phyloP scores from a whole-genome alignment of 2,797 vertebrate genomes.

The Megalops cyprinoides region DNA sequence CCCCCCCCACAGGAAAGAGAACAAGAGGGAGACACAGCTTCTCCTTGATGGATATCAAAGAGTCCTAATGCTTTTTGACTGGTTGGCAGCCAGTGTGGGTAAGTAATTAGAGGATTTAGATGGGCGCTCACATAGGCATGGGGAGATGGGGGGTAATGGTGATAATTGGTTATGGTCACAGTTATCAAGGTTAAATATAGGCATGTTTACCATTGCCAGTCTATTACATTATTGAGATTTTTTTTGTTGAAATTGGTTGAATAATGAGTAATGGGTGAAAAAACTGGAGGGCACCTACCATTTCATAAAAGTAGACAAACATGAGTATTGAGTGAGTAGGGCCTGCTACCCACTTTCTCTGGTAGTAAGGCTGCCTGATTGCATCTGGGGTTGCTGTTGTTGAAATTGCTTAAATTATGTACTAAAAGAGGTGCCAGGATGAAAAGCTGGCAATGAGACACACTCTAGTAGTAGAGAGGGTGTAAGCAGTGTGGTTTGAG shows the following conservation, averaged over 20 bases:
- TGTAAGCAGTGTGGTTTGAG: slow-evolving; percentile 18
- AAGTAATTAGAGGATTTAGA: slow-evolving; percentile 45
- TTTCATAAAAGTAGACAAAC: not conserved
- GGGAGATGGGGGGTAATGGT: not conserved
- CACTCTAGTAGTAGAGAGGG: slow-evolving; percentile 34
- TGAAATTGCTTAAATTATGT: too few relatives aligned
- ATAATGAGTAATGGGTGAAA: not conserved
- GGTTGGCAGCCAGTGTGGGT: slow-evolving; percentile 36
- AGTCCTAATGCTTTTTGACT: slow-evolving; percentile 25
- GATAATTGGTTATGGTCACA: not conserved
- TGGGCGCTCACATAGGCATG: slow-evolving; percentile 17
- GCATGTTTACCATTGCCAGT: slow-evolving; percentile 25
- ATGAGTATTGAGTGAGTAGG: not conserved
- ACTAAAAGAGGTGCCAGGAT: too few relatives aligned
- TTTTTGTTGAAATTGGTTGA: not conserved
- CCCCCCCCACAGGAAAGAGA: slow-evolving; percentile 22
- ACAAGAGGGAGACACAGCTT: slow-evolving; percentile 26
- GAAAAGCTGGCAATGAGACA: too few relatives aligned
- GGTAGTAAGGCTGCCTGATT: not conserved
- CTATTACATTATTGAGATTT: not conserved
- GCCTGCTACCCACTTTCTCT: not conserved
- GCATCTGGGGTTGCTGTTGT: not conserved
- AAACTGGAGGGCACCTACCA: not conserved
- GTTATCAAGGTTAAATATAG: not conserved
- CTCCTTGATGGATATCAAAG: slow-evolving; percentile 42